Evolutionary conservation across 2,888 invertebrate genomes (phyloP), one percentile per base, ranked within the genome.

Genomic region (Yponomeuta malinellus): DNA sequence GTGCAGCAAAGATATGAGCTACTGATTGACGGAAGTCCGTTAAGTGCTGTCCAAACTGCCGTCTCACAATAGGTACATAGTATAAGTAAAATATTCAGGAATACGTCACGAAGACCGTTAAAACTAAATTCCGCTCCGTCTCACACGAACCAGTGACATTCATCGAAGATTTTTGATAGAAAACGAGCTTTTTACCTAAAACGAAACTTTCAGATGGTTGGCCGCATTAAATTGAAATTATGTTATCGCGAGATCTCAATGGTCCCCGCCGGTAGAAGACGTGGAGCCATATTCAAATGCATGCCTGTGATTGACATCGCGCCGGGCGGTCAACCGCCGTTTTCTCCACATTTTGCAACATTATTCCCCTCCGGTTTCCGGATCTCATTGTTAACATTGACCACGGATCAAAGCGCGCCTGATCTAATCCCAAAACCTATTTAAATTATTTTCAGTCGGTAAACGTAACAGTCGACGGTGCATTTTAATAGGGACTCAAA

Each of bases 241-340:
- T 78, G 82, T 84, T 89, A 90, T 90, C 90, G 85, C 76, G 73
- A 83, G 83, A 90, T 90, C 91, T 87, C 75, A 82, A 82, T 37
- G 10, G 15, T 67, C 6, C 65, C 65, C 33, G 29, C 29, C 83
- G 37, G 37, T 15, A 33, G 67, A 67, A 37, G n/a, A 67, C 10
- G 67, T 67, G 69, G 33, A 12, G 52, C 12, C 82, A 84, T 89
- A 90, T 91, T 91, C 87, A 91, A 91, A 91, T 87, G 83, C 71
- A 68, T 69, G 23, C 65, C 10, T 78, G 81, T 89, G 90, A 91
- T 91, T 91, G 91, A 91, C 91, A 90, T 89, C 89, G 86, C 91
- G 77, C 86, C 87, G 78, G 91, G 91, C 87, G 91, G 90, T 87
- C 90, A 88, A 81, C 79, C 83, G 81, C 78, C 73, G 69, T 74